Conservation (phyloP, 1,140 invertebrate species). For the Radopholus similis region DNA sequence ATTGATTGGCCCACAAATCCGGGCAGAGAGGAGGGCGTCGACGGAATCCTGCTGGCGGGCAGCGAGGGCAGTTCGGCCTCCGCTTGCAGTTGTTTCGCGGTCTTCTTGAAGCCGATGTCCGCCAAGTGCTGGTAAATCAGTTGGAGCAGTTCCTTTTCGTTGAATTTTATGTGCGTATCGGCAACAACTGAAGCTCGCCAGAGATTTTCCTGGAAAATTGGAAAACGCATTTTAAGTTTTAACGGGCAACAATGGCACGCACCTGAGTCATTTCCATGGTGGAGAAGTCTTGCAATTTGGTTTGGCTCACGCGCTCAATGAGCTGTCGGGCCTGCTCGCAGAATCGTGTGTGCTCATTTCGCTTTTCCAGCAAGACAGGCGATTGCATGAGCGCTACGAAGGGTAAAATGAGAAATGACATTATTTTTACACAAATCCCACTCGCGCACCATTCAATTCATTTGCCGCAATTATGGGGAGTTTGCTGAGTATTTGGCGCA, state of each 20-base stretch:
- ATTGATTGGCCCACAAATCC: slow-evolving; percentile 31
- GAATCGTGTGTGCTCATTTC: slow-evolving; percentile 88
- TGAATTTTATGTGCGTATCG: slow-evolving; percentile 86
- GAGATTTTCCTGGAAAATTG: slow-evolving; percentile 36
- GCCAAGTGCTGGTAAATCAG: slow-evolving; percentile 83
- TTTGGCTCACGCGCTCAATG: slow-evolving; percentile 83
- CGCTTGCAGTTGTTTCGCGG: slow-evolving; percentile 37
- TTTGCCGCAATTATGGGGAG: slow-evolving; percentile 87
- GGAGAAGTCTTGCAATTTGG: slow-evolving; percentile 70
- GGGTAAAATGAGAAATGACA: slow-evolving; percentile 19
- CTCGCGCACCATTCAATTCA: slow-evolving; percentile 75
- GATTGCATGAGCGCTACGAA: slow-evolving; percentile 81
- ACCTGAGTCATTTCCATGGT: slow-evolving; percentile 48
- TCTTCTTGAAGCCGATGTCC: slow-evolving; percentile 67
- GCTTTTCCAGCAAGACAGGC: slow-evolving; percentile 88
- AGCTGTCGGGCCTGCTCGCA: slow-evolving; percentile 88
- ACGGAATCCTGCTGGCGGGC: slow-evolving; percentile 34
- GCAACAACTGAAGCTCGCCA: slow-evolving; percentile 78
- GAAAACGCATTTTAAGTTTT: background rate
- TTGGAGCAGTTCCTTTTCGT: slow-evolving; percentile 84
- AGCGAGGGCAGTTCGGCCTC: slow-evolving; percentile 51
- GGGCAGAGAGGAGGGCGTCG: slow-evolving; percentile 31
- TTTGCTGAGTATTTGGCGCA: slow-evolving; percentile 90
- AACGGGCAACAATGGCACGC: background rate
- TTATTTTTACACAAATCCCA: slow-evolving; percentile 26